Conservation (phyloP, 1,140 invertebrate species). For the Diachasmimorpha longicaudata region DNA sequence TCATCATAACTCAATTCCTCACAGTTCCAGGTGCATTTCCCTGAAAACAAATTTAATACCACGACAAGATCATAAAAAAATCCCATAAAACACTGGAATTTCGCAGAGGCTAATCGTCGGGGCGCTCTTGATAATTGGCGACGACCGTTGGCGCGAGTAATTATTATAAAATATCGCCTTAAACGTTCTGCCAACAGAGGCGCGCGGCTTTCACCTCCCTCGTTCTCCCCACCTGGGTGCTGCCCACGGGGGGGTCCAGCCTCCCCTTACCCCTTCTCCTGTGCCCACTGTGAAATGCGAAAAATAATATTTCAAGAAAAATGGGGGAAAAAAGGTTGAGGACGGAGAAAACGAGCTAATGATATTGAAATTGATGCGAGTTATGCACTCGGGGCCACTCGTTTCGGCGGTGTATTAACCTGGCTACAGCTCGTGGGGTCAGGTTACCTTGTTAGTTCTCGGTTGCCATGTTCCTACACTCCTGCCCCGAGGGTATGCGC, state of each 20-base stretch:
- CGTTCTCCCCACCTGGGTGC: background rate
- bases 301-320: background rate
- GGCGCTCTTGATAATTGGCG: conserved; percentile 21
- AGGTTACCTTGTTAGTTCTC: conserved; percentile 40
- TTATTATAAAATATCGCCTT: conserved; percentile 30
- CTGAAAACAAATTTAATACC: background rate
- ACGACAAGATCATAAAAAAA: background rate
- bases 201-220: conserved; percentile 27
- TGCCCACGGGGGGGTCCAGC: background rate
- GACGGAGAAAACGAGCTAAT: conserved; percentile 32
- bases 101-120: conserved; percentile 29
- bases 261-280: background rate
- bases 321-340: background rate
- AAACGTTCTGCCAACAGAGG: conserved; percentile 20
- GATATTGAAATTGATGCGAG: conserved; percentile 41
- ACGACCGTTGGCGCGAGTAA: conserved; percentile 27
- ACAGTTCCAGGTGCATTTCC: background rate
- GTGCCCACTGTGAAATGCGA: background rate
- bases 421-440: conserved; percentile 24
- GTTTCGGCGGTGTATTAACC: conserved; percentile 32
- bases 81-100: conserved; percentile 11
- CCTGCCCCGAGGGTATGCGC: conserved; percentile 13
- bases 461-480: conserved; percentile 25
- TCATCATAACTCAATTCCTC: background rate
- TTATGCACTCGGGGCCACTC: conserved; percentile 32